Evolutionary conservation across 2,113 vertebrate species (phyloP).

Genomic region (Myocastor coypus): DNA sequence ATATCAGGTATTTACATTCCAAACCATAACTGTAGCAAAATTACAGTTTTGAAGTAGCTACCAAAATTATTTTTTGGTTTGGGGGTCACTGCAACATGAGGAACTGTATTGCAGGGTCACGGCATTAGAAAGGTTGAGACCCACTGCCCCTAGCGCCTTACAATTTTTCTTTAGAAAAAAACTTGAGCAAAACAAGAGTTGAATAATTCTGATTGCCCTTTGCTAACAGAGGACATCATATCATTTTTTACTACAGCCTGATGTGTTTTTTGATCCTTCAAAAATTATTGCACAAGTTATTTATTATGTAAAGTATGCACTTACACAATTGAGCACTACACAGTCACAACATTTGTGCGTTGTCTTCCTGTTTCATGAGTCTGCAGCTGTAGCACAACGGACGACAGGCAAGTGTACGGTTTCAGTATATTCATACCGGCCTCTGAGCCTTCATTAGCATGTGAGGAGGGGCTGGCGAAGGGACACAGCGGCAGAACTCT

Average conservation of each 20-base stretch:
- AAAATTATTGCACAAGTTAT: background rate
- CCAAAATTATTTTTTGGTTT: too few relatives aligned
- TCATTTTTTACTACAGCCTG: background rate
- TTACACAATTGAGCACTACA: background rate
- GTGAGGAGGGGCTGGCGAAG: background rate
- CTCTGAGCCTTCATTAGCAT: background rate
- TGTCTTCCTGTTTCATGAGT: background rate
- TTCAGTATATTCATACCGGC: background rate
- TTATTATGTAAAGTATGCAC: background rate
- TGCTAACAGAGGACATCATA: background rate
- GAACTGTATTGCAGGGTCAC: too few relatives aligned
- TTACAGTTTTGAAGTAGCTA: too few relatives aligned
- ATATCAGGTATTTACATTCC: too few relatives aligned
- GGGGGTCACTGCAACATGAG: too few relatives aligned
- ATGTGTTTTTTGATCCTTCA: background rate
- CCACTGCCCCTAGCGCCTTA: too few relatives aligned
- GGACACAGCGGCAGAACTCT: background rate
- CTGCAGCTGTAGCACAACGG: background rate
- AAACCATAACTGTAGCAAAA: too few relatives aligned
- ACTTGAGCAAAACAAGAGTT: background rate
- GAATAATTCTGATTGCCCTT: background rate
- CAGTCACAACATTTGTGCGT: background rate
- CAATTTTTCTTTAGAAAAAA: background rate
- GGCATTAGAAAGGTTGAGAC: too few relatives aligned
- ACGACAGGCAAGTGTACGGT: background rate